Conservation (phyloP, 2,113 vertebrate species). For the Corythornis madagascariensis region DNA sequence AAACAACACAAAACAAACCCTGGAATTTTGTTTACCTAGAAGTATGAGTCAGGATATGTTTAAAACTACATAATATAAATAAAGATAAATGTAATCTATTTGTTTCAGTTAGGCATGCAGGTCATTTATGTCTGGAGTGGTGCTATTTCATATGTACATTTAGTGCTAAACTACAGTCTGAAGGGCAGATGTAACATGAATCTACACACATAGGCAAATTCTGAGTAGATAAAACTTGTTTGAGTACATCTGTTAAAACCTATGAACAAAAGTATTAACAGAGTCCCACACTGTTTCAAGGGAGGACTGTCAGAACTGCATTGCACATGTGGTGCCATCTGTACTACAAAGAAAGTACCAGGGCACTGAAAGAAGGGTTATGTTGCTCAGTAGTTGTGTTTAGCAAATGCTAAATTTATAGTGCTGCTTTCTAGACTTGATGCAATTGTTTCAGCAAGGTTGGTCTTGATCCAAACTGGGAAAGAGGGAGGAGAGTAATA, state of each 20-base stretch:
- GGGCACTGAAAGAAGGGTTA: constrained; percentile 2
- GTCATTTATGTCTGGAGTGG: background rate
- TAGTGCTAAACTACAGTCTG: background rate
- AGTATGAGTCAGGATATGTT: background rate
- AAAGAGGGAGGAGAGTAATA: background rate
- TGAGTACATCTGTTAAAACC: background rate
- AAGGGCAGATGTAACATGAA: background rate
- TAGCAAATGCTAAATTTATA: background rate
- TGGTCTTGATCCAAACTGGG: background rate
- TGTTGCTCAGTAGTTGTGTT: background rate
- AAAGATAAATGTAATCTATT: background rate
- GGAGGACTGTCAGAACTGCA: background rate
- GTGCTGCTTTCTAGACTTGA: background rate
- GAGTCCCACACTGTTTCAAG: background rate
- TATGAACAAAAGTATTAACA: background rate
- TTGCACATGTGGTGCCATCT: constrained; percentile 1
- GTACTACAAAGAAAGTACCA: constrained; percentile 11
- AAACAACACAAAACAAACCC: background rate
- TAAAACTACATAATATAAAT: background rate
- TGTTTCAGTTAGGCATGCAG: background rate
- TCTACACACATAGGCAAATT: background rate
- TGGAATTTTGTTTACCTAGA: background rate
- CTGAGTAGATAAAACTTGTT: background rate
- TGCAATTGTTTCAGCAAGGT: background rate
- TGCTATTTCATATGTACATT: background rate